Percentiles rank a stretch among this genome's conserved stretches.
Conservation (phyloP, 2,797 vertebrate genomes). For the Manis javanica region DNA sequence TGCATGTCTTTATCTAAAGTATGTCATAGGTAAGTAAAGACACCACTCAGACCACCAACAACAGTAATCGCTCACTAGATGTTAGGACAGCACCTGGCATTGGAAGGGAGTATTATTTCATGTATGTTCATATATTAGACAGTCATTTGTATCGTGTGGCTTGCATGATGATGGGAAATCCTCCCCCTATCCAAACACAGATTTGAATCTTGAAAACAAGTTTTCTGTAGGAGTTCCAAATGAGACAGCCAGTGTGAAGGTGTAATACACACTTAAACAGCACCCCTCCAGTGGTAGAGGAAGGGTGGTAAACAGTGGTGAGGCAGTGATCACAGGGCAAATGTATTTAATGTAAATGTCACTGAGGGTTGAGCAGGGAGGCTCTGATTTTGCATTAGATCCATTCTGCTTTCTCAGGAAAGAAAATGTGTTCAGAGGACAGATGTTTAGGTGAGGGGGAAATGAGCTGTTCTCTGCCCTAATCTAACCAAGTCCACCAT, state of each 20-base stretch:
- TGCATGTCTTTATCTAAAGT: neutral
- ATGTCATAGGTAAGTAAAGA: neutral
- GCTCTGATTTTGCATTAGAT: neutral
- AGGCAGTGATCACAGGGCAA: too few relatives aligned
- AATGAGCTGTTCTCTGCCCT: neutral
- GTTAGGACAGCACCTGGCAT: neutral
- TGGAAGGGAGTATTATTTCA: neutral
- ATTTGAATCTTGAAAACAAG: neutral
- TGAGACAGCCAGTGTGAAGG: neutral
- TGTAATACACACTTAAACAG: neutral
- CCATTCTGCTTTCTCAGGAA: neutral
- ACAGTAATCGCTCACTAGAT: neutral
- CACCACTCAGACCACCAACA: neutral
- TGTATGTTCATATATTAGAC: neutral
- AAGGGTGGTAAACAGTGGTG: too few relatives aligned
- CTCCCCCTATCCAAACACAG: neutral
- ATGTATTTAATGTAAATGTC: neutral
- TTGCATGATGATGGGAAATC: neutral
- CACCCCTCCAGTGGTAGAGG: neutral
- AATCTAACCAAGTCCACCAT: neutral
- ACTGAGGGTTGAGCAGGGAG: neutral
- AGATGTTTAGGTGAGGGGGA: neutral
- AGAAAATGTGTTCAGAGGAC: neutral
- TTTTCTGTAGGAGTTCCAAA: neutral
- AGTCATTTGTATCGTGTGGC: neutral